These are phyloP conservation scores for Iphiclides podalirius DNA, from an alignment of 2,888 invertebrate species.

Conservation along the genomic window DNA sequence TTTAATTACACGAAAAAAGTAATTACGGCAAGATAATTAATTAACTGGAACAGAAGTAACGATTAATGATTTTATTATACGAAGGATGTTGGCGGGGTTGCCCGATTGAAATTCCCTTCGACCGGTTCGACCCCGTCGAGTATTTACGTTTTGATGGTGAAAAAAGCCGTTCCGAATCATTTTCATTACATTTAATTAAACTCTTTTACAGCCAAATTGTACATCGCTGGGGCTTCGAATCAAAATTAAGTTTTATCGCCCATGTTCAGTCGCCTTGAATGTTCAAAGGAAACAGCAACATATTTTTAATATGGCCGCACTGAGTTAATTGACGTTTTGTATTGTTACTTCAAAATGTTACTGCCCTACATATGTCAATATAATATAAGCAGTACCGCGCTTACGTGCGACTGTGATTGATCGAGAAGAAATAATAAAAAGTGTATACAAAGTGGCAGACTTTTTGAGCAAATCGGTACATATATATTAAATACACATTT, in stretches of 20 bases:
- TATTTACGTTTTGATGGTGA: conserved; percentile 26
- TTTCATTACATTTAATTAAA: conserved; percentile 32
- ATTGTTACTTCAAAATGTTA: conserved; percentile 14
- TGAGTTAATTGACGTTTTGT: conserved; percentile 17
- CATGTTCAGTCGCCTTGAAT: conserved; percentile 9
- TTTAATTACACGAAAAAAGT: conserved; percentile 81
- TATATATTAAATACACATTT: no score
- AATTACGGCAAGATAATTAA: conserved; percentile 80
- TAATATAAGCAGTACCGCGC: conserved; percentile 1
- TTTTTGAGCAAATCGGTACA: no score
- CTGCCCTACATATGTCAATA: conserved; percentile 1
- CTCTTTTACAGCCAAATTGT: conserved; percentile 23
- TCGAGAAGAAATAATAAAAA: no score
- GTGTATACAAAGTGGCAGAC: neutral
- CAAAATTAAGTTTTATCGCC: conserved; percentile 22
- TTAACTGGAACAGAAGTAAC: conserved; percentile 81
- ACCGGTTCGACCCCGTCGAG: conserved; percentile 30
- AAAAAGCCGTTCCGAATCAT: conserved; percentile 58
- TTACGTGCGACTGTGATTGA: no score
- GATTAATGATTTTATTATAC: conserved; percentile 81
- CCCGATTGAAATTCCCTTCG: conserved; percentile 69
- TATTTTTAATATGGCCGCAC: conserved; percentile 8
- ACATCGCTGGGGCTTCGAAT: conserved; percentile 21
- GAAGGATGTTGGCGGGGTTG: conserved; percentile 68
- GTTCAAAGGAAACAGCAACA: conserved; percentile 9